Evolutionary conservation across 37 sponge, comb jelly and placozoan genomes (phyloP), one percentile per base, ranked within the genome.

Genomic region (Halisarca cf. caerulea): DNA sequence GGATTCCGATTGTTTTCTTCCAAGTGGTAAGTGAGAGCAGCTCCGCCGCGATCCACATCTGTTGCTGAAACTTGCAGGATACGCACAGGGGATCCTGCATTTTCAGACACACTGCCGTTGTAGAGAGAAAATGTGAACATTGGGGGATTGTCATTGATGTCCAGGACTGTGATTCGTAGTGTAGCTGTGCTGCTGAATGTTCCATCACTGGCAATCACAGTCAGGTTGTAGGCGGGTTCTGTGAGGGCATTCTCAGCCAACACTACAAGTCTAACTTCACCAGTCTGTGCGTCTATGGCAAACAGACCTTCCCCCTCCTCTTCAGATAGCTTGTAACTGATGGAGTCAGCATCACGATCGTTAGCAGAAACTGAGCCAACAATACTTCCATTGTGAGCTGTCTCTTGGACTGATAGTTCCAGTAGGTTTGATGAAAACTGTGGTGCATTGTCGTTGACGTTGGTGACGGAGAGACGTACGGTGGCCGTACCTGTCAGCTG

Each of bases 111-210:
- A 3, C 1, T 68, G 18, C 39, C 70, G 23, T 59, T 20, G 44
- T 83, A 83, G 28, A 59, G 38, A 9, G 23, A 0, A 1, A 32
- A 59, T 5, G 55, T 66, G 57, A 86, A 44, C 42, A 84, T 54
- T 7, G 91, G 94, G 0, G 86, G 45, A 42, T 90, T 83, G 47
- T 93, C 91, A 57, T 90, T 84, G 59, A 90, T 21, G 58, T 93
- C 94, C 30, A 80, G 2, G 15, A 90, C 79, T 32, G 69, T 78
- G 54, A 93, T 54, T 41, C 25, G 57, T 0, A 90, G 71, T 45
- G 79, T 55, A 30, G 36, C 60, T 8, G 58, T 34, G 1, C 43
- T 32, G 27, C 17, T 27, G 35, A 38, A 59, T 28, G 57, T 73
- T 1, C 85, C 80, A 53, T 93, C 84, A 7, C 57, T 42, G 25